A percentile compares a stretch with the other conserved stretches of the same genome.
These are phyloP conservation scores for Conus canariensis DNA, from an alignment of 2,888 invertebrate species.

Conservation along the genomic window DNA sequence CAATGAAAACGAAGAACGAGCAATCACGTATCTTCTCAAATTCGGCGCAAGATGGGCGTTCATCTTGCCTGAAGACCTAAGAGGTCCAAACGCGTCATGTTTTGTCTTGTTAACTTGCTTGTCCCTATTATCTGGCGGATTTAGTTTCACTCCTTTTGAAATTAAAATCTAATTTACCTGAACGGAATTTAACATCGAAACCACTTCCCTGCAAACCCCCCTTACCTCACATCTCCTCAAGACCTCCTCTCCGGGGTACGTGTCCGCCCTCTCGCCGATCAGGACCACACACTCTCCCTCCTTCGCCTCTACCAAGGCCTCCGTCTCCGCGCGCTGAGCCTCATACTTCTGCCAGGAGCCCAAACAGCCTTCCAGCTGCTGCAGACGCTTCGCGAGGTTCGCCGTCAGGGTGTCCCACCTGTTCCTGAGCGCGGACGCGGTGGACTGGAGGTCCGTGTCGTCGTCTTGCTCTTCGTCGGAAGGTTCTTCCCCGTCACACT, in stretches of 20 bases:
- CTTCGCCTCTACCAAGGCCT: conserved; percentile 64
- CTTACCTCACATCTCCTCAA: conserved; percentile 17
- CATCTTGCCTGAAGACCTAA: no score
- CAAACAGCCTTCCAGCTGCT: conserved; percentile 60
- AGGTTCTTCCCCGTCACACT: conserved; percentile 36
- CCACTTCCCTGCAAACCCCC: no score
- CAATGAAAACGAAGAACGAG: no score
- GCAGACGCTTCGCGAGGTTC: conserved; percentile 55
- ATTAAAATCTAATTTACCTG: no score
- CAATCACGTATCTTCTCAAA: no score
- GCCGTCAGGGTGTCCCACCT: conserved; percentile 62
- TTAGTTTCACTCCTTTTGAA: no score
- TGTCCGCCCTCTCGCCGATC: conserved; percentile 57
- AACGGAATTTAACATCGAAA: no score
- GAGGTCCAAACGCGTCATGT: no score
- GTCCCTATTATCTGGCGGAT: no score
- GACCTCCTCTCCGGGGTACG: conserved; percentile 58
- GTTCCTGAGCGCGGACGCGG: conserved; percentile 56
- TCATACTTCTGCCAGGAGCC: conserved; percentile 69
- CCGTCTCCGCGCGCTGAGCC: conserved; percentile 57
- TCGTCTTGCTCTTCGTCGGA: no score
- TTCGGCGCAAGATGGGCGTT: no score
- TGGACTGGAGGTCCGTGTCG: neutral
- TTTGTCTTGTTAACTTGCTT: no score
- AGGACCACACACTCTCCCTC: conserved; percentile 64